Base-by-base conservation (phyloP, 2,888 invertebrate genomes). In the Amorpha juglandis region DNA sequence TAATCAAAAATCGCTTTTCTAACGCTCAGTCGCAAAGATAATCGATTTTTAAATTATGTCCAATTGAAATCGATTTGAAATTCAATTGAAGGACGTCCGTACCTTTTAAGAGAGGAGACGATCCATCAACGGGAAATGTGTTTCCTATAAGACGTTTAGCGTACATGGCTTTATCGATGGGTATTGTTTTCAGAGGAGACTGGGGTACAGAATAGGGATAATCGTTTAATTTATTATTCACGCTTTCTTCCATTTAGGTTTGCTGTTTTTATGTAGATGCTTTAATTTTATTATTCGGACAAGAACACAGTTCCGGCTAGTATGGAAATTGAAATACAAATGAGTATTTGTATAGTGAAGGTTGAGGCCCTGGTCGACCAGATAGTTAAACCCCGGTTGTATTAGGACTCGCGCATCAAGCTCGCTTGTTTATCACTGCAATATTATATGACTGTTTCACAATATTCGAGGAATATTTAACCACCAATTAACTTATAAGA, bases 111-210 rank as follows among this genome's bases (percentile, higher is more conserved):
- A 58, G 58, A 42, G 42, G 58, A 42, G 42, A 9, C 58, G 16
- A 58, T 58, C 58, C 38, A 58, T 58, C 19, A 58, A 11, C 16
- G 19, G 38, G 38, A 38, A 58, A 58, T 58, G 58, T 58, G 58
- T 58, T 58, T 12, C 38, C 58, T 21, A n/a, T n/a, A 12, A 58
- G 38, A 58, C 58, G 58, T 58, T 58, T 38, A 58, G 58, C 42
- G 16, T 55, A 58, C 38, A 58, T 58, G 11, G 16, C 12, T 58
- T 58, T 58, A 42, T 58, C 55, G 55, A 58, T 38, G 42, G 19
- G 58, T 19, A 58, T 58, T 58, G 58, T 58, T 19, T 42, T 38
- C 42, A 6, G 6, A 42, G 38, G 38, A 12, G 38, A 19, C 42
- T 12, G 16, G 19, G 11, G 38, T 19, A 42, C 9, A 27, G 1